Conservation (phyloP, 2,888 invertebrate genomes). For the Craniophora ligustri region DNA sequence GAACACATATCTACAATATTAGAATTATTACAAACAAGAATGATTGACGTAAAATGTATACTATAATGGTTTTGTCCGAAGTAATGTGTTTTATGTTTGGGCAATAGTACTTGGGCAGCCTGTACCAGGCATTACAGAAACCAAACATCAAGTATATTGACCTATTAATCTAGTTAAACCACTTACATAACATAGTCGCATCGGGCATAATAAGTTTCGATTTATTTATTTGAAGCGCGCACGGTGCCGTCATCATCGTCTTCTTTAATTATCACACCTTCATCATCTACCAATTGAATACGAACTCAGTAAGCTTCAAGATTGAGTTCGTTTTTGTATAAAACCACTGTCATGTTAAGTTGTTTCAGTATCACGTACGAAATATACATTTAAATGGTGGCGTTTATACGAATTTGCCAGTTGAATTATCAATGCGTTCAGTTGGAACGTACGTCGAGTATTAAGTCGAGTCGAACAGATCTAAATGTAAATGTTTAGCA, state of each 20-base stretch:
- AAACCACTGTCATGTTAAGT: constrained; percentile 18
- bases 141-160: constrained; percentile 67
- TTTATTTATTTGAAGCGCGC: constrained; percentile 70
- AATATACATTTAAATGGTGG: constrained; percentile 65
- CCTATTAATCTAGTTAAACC: constrained; percentile 76
- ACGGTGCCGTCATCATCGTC: constrained; percentile 70
- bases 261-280: constrained; percentile 66
- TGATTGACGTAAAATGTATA: constrained; percentile 49
- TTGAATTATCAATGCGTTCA: constrained; percentile 69
- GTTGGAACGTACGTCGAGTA: constrained; percentile 51
- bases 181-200: constrained; percentile 71
- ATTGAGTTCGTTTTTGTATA: constrained; percentile 41
- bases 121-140: constrained; percentile 38
- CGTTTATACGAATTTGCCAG: constrained; percentile 70
- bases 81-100: constrained; percentile 33
- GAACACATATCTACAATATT: constrained; percentile 40
- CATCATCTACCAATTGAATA: constrained; percentile 24
- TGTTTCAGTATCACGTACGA: constrained; percentile 46
- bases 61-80: constrained; percentile 28
- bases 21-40: constrained; percentile 51
- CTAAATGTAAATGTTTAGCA: constrained; percentile 55
- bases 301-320: constrained; percentile 24
- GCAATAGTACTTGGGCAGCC: constrained; percentile 41
- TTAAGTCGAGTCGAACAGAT: constrained; percentile 48
- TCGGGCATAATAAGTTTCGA: constrained; percentile 68